phyloP scores from a whole-genome alignment of 1,140 invertebrate species.

The Bacillus rossius region DNA sequence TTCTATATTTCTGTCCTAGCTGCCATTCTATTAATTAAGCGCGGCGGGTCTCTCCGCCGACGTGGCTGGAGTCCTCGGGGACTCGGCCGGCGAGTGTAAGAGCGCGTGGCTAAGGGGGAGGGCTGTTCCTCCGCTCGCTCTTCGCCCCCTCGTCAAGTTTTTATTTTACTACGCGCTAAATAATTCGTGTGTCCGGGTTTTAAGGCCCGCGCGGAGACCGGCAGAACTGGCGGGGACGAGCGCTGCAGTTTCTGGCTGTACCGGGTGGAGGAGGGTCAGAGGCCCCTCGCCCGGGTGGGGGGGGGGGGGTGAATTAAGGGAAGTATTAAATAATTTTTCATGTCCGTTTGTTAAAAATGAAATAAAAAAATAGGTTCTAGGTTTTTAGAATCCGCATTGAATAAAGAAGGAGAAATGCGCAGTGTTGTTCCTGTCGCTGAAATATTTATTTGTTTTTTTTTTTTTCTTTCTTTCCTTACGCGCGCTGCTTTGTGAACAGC shows the following conservation, averaged over 20 bases:
- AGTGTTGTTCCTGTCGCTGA: slow-evolving; percentile 15
- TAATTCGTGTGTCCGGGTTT: slow-evolving; percentile 14
- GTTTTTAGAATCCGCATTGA: background rate
- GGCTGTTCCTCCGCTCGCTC: background rate
- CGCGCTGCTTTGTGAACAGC: too few relatives aligned
- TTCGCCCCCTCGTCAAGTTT: slow-evolving; percentile 1
- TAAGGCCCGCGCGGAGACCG: slow-evolving; percentile 7
- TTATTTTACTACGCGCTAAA: slow-evolving; percentile 10
- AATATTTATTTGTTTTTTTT: slow-evolving; percentile 18
- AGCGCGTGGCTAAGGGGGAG: too few relatives aligned
- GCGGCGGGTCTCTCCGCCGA: background rate
- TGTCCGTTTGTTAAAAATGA: slow-evolving; percentile 15
- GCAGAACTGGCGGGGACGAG: background rate
- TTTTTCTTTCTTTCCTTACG: slow-evolving; percentile 11
- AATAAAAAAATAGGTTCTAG: slow-evolving; percentile 4
- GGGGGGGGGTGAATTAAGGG: slow-evolving; percentile 14
- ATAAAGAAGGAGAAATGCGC: slow-evolving; percentile 3
- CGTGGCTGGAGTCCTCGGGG: background rate
- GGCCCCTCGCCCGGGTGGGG: background rate
- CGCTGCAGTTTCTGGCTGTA: background rate
- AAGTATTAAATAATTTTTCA: slow-evolving; percentile 20
- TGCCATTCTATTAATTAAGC: slow-evolving; percentile 10
- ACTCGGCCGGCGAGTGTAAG: background rate
- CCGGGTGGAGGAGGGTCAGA: background rate
- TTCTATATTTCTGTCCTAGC: background rate